Percentiles rank a stretch among this genome's conserved stretches.
These are phyloP conservation scores for Napeogenes sylphis DNA, from an alignment of 2,888 invertebrate species.

Conservation along the genomic window DNA sequence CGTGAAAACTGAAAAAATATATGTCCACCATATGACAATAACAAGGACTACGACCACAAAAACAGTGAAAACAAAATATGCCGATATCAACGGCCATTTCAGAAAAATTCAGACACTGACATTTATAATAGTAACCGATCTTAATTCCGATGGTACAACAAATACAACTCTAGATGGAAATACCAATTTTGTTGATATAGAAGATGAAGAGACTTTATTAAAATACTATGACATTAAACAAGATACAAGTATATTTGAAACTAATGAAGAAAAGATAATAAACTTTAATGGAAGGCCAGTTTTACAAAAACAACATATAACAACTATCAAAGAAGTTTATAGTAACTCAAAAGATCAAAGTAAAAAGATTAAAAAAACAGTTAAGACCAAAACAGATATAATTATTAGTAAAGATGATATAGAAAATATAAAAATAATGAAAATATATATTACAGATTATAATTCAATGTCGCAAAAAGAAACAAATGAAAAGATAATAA, in stretches of 20 bases:
- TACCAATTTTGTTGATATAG: conserved; percentile 31
- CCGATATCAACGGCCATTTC: conserved; percentile 26
- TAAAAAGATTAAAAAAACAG: conserved; percentile 20
- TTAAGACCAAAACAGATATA: conserved; percentile 15
- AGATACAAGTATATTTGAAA: conserved; percentile 21
- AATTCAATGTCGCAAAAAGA: conserved; percentile 20
- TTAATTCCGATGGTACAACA: conserved; percentile 31
- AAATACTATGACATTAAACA: conserved; percentile 28
- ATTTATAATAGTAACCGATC: conserved; percentile 31
- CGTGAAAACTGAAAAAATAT: conserved; percentile 31
- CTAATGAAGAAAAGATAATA: conserved; percentile 18
- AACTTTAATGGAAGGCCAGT: conserved; percentile 19
- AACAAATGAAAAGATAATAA: conserved; percentile 26
- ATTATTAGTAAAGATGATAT: conserved; percentile 5
- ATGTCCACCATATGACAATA: conserved; percentile 24
- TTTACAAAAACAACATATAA: conserved; percentile 16
- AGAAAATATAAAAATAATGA: conserved; percentile 18
- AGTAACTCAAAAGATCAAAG: conserved; percentile 18
- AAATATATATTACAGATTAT: conserved; percentile 25
- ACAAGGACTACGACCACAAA: conserved; percentile 34
- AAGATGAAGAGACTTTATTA: conserved; percentile 26
- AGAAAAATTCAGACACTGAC: conserved; percentile 36
- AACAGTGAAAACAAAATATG: conserved; percentile 34
- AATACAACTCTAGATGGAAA: conserved; percentile 29
- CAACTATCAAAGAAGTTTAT: conserved; percentile 24